A percentile compares a stretch with the other conserved stretches of the same genome.
Evolutionary conservation across 2,113 vertebrate genomes (phyloP).

Genomic region (Gasterosteus nipponicus): DNA sequence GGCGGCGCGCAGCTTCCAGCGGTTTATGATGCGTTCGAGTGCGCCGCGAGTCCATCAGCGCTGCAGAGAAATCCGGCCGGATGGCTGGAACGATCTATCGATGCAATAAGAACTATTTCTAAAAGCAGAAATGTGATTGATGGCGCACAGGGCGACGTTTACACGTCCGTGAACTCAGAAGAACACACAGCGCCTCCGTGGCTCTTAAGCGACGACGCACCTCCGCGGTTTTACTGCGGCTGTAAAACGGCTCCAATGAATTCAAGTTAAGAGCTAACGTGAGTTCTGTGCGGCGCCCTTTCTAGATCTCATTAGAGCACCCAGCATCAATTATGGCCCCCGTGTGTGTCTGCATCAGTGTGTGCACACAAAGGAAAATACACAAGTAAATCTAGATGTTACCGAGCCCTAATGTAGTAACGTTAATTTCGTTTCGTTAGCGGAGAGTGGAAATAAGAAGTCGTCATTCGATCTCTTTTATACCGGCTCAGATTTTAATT

Average conservation of each 20-base stretch:
- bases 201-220: constrained; percentile 43
- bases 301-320: constrained; percentile 60
- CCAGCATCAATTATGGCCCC: constrained; percentile 35
- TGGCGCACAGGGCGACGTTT: background rate
- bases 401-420: background rate
- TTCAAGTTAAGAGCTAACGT: constrained; percentile 45
- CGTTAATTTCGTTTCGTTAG: background rate
- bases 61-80: constrained; percentile 7
- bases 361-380: constrained; percentile 1
- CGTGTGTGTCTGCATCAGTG: background rate
- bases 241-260: constrained; percentile 57
- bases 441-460: constrained; percentile 1
- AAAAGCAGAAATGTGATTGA: background rate
- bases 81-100: constrained; percentile 27
- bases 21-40: constrained; percentile 1
- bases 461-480: background rate
- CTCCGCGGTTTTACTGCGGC: constrained; percentile 46
- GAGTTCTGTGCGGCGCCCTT: background rate
- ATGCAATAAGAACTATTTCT: constrained; percentile 12
- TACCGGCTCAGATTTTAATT: background rate
- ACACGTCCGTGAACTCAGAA: background rate
- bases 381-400: constrained; percentile 21
- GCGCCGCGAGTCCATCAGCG: constrained; percentile 11
- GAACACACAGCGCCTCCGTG: constrained; percentile 28
- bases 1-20: constrained; percentile 8